phyloP scores from a whole-genome alignment of 92 coral and sea anemone genomes.

The Montipora capitata region DNA sequence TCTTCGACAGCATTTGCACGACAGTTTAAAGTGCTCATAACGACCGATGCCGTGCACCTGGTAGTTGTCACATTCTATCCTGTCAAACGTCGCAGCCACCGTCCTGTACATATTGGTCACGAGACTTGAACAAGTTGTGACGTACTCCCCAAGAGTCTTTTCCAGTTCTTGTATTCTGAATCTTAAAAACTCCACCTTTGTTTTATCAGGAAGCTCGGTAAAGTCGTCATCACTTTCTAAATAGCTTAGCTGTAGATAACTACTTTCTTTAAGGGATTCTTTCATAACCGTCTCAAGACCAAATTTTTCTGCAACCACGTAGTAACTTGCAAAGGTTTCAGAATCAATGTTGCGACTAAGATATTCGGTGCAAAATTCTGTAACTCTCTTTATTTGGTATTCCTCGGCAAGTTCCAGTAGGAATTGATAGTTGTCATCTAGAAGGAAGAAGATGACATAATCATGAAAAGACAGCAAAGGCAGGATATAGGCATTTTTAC shows the following conservation, averaged over 20 bases:
- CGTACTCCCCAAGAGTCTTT: conserved; percentile 77
- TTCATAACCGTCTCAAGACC: conserved; percentile 58
- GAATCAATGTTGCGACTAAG: conserved; percentile 78
- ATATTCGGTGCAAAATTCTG: conserved; percentile 73
- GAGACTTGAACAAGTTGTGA: conserved; percentile 71
- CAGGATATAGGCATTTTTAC: no score
- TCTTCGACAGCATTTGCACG: conserved; percentile 88
- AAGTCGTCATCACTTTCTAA: conserved; percentile 70
- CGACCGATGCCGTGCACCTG: conserved; percentile 57
- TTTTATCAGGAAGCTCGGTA: conserved; percentile 68
- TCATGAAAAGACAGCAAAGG: no score
- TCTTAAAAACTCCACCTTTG: conserved; percentile 70
- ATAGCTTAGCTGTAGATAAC: conserved; percentile 55
- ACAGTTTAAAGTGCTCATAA: conserved; percentile 52
- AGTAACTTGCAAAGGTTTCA: conserved; percentile 72
- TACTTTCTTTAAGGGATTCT: conserved; percentile 72
- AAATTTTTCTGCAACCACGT: conserved; percentile 76
- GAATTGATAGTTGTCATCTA: conserved; percentile 43
- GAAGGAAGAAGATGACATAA: background rate
- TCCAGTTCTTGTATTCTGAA: conserved; percentile 81
- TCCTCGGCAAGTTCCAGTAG: conserved; percentile 89
- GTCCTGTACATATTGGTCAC: conserved; percentile 57
- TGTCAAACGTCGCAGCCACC: conserved; percentile 65
- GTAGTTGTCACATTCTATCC: conserved; percentile 73
- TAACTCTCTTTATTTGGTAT: conserved; percentile 84